Evolutionary conservation across 23 tunicate species (phyloP), one percentile per base, ranked within the genome.

Genomic region (Styela plicata): DNA sequence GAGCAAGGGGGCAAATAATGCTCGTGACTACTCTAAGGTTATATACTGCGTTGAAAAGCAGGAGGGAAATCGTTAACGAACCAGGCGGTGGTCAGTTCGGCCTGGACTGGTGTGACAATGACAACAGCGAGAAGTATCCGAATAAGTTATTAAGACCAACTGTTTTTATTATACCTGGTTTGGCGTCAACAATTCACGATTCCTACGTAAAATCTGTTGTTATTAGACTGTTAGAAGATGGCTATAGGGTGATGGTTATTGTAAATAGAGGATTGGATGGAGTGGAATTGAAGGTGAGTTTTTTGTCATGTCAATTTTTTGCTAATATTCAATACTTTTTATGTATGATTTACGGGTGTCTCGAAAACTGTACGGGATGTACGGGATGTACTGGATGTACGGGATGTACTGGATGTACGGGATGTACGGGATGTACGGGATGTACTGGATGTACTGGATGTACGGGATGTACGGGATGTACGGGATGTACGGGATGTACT

Each of bases 41-140:
- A 16, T 67, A 18, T 67, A 16, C 71, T 16, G 22, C 17, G 22
- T 16, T 67, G 16, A 67, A 27, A 16, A 18, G 24, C 22, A 22
- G 71, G 31, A 91, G 90, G 44, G 97, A 91, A 74, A 44, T 57
- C 13, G 63, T 91, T 7, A 2, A 2, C 20, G 82, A 82, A 0
- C 64, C 83, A 36, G 90, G 86, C 78, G 97, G 97, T 2, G 90
- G 97, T 28, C 85, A 86, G 37, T 91, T 82, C 73, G 28, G 31
- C 7, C 37, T 91, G 23, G 97, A 88, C 22, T 91, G 97, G 97
- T 18, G 13, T 67, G 70, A 83, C 22, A 83, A 78, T 63, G 80
- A 77, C 57, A 64, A 64, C 19, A 74, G 21, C 16, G 13, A 31
- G 2, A 34, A 69, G 57, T 24, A 61, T 37, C 30, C 71, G 23